Evolutionary conservation across 2,113 vertebrate genomes (phyloP).

Genomic region (Pipa parva): DNA sequence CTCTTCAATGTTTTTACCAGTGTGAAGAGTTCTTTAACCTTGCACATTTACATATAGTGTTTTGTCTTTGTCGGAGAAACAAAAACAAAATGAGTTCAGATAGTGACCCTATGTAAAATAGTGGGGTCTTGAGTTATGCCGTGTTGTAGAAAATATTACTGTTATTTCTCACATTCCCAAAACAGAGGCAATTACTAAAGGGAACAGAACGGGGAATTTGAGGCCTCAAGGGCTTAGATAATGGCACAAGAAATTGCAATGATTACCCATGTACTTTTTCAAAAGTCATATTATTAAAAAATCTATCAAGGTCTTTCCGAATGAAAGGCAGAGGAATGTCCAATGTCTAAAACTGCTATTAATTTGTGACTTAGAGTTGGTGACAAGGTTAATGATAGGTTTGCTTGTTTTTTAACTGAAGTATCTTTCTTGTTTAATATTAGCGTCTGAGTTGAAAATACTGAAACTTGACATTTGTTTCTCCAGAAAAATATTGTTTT

Average conservation of each 20-base stretch:
- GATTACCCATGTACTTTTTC: conserved; percentile 73
- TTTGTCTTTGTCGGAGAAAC: conserved; percentile 43
- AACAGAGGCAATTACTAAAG: conserved; percentile 64
- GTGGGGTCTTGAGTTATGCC: conserved; percentile 50
- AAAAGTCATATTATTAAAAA: conserved; percentile 71
- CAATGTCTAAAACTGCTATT: conserved; percentile 78
- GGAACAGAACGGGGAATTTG: conserved; percentile 59
- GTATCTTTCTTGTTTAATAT: conserved; percentile 75
- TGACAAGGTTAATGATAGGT: conserved; percentile 76
- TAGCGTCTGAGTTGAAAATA: conserved; percentile 68
- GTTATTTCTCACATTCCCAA: conserved; percentile 63
- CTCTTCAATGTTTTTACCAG: conserved; percentile 34
- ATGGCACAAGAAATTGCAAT: conserved; percentile 85
- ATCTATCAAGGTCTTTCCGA: conserved; percentile 60
- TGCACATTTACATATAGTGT: not conserved
- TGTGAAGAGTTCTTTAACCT: conserved; percentile 11
- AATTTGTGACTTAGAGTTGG: conserved; percentile 66
- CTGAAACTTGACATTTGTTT: conserved; percentile 72
- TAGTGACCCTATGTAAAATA: conserved; percentile 46
- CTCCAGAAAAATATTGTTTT: conserved; percentile 81
- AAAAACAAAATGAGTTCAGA: conserved; percentile 45
- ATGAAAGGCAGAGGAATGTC: conserved; percentile 73
- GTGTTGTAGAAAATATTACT: conserved; percentile 60
- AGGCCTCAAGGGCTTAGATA: conserved; percentile 69
- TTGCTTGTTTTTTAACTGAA: conserved; percentile 75